These are phyloP conservation scores for Triplophysa rosa DNA, from an alignment of 2,113 vertebrate species.

Conservation along the genomic window DNA sequence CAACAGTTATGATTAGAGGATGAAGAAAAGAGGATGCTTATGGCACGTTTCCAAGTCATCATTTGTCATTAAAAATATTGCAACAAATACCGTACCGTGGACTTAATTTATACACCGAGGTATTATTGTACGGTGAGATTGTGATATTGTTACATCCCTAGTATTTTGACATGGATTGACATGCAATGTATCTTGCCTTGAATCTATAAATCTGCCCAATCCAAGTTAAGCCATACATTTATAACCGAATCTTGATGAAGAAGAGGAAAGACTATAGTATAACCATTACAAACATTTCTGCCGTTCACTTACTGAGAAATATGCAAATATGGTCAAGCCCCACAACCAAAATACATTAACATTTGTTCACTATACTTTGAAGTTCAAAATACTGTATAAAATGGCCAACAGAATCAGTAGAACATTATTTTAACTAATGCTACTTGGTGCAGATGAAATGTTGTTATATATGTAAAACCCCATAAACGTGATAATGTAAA, in stretches of 20 bases:
- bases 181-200: not conserved
- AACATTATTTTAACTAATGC: too few relatives aligned
- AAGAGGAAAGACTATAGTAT: not conserved
- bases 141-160: too few relatives aligned
- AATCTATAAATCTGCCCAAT: not conserved
- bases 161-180: not conserved
- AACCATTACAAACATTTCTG: not conserved
- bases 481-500: not conserved
- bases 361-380: too few relatives aligned
- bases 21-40: too few relatives aligned
- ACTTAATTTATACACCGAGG: too few relatives aligned
- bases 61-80: too few relatives aligned
- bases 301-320: not conserved
- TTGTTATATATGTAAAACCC: not conserved
- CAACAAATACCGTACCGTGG: too few relatives aligned
- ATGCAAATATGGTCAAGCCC: not conserved
- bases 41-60: too few relatives aligned
- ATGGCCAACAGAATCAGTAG: not conserved
- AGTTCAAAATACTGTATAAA: not conserved
- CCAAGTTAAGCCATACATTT: not conserved
- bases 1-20: too few relatives aligned
- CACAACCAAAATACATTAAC: not conserved
- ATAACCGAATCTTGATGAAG: not conserved
- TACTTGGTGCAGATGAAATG: too few relatives aligned
- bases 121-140: too few relatives aligned